Evolutionary conservation across 2,888 invertebrate species (phyloP).

Genomic region (Calliphora vomitoria): DNA sequence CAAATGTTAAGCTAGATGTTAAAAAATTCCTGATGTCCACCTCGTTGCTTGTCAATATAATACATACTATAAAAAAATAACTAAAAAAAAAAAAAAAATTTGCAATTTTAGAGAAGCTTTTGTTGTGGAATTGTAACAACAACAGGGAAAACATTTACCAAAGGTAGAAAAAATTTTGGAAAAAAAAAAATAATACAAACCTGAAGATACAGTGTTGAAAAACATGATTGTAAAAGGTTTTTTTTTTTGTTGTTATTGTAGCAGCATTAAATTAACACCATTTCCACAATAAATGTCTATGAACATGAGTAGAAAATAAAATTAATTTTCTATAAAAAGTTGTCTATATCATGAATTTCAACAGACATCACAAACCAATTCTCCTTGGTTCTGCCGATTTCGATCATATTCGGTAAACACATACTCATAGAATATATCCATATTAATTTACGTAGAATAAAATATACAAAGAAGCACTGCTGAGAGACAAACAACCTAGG

Average conservation of each 20-base stretch:
- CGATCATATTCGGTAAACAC: no score
- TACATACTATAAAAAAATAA: constrained; percentile 1
- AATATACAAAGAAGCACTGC: no score
- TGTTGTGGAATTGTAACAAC: constrained; percentile 51
- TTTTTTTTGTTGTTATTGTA: constrained; percentile 9
- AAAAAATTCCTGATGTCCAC: constrained; percentile 71
- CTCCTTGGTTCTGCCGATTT: no score
- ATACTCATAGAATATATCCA: no score
- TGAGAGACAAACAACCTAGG: no score
- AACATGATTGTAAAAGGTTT: constrained; percentile 62
- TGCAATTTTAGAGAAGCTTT: constrained; percentile 39
- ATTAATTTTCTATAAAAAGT: no score
- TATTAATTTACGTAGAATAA: no score
- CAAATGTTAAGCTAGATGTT: constrained; percentile 69
- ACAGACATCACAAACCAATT: no score
- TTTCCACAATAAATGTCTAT: neutral
- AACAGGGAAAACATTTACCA: constrained; percentile 8
- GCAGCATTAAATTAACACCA: constrained; percentile 29
- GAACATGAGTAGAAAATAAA: no score
- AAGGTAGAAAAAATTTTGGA: neutral
- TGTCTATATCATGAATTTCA: no score
- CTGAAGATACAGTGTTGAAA: constrained; percentile 66
- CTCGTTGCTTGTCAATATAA: constrained; percentile 69
- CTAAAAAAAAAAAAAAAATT: constrained; percentile 20
- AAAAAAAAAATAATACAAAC: constrained; percentile 6